Base-by-base conservation (phyloP, 2,888 invertebrate genomes). In the Calephelis perditalis region DNA sequence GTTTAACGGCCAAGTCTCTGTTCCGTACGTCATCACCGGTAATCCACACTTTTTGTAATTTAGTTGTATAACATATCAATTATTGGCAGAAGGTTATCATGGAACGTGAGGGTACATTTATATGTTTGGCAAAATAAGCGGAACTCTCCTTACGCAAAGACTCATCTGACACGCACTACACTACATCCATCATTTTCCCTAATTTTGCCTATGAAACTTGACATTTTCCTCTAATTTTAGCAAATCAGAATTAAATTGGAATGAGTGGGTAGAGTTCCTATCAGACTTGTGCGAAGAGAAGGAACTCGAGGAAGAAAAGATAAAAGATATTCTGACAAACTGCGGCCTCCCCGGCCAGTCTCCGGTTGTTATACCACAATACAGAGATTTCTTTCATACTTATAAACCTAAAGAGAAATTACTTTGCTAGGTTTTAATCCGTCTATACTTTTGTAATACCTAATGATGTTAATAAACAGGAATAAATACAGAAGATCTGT, bases 341-440 rank as follows among this genome's bases (percentile, higher is more conserved):
- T 85, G 87, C 56, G 87, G 87, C 0, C 62, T 81, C 0, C 86
- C 87, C 0, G 86, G 84, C 0, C 76, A 80, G 55, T 64, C 63
- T 0, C 71, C 76, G 0, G 81, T 86, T 0, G 47, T 65, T 0
- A 72, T 83, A 0, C 86, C 86, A 0, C 75, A 79, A 26, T 88
- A 81, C 56, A 73, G 78, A 61, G 75, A 75, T 35, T 86, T 76
- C 68, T 87, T 83, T 66, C 60, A 70, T 0, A 81, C 78, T 0
- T 85, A 76, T 61, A 81, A 75, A 61, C 78, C 81, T 0, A 84
- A 77, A 60, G 74, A 78, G 11, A 81, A 81, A 61, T 62, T 67
- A 46, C 61, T 65, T 3, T 72, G 71, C 49, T 71, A 64, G 59
- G 49, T 49, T 12, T 47, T 45, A 12, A 15, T 12, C 60, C 9